Evolutionary conservation across 2,113 vertebrate genomes (phyloP), one percentile per base, ranked within the genome.

Genomic region (Nothobranchius furzeri): DNA sequence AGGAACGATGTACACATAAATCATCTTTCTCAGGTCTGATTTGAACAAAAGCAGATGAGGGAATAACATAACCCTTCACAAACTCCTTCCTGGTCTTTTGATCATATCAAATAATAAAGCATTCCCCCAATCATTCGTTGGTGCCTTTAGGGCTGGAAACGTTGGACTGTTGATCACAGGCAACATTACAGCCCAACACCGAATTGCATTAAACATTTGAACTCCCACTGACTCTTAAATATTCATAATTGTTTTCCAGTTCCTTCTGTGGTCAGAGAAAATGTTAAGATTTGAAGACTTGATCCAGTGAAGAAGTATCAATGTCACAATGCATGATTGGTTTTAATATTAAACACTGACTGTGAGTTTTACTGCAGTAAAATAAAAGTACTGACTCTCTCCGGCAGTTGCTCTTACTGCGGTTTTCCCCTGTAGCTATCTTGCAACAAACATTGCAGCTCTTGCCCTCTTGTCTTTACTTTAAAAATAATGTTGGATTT

Each of bases 281-380:
- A 71, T 6, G 15, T 75, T 68, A 75, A 75, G 63, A 45, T 71
- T 68, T 60, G 61, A 85, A 68, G 60, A 75, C 78, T 53, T 78
- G 73, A 89, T 89, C 74, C 75, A 84, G 88, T 90, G 90, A 76
- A 81, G 75, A 69, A 82, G 9, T 84, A 71, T 82, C 83, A 79
- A 83, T 82, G 60, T 73, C 76, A 73, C 15, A 65, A 73, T 80
- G 60, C 30, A 17, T 58, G 37, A 11, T 58, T 42, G 37, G 37
- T 10, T 43, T 20, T 30, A 42, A 40, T 42, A n/a, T 10, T 9
- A 5, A 57, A 17, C 25, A 30, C 37, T 42, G 36, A 42, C 55
- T 58, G 37, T 58, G 37, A 17, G 55, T 25, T 15, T 37, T 37
- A 61, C 15, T 50, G 46, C 46, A 48, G 13, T 14, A 42, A 17